Evolutionary conservation across 2,888 invertebrate genomes (phyloP).

Genomic region (Latheticus oryzae): DNA sequence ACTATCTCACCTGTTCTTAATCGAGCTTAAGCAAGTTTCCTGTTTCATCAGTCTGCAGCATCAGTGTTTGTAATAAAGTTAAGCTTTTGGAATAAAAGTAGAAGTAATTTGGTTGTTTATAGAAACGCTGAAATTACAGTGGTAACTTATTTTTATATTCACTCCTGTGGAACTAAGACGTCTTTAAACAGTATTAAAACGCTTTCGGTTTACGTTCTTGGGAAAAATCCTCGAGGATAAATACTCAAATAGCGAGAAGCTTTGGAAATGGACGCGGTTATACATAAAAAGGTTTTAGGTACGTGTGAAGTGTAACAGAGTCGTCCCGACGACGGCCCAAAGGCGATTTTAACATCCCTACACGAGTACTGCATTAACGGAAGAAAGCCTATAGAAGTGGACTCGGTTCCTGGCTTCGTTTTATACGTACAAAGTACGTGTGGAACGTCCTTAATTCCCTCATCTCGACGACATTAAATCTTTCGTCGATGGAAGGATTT

Average conservation of each 20-base stretch:
- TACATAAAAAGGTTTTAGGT: slow-evolving; percentile 56
- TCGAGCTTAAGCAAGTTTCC: background rate
- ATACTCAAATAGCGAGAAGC: slow-evolving; percentile 32
- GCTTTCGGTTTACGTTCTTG: slow-evolving; percentile 14
- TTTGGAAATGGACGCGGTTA: slow-evolving; percentile 39
- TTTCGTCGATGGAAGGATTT: slow-evolving; percentile 21
- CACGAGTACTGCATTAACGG: slow-evolving; percentile 66
- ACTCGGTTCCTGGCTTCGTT: slow-evolving; percentile 45
- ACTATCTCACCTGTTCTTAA: background rate
- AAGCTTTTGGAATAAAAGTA: background rate
- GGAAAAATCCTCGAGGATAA: slow-evolving; percentile 32
- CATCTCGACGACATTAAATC: slow-evolving; percentile 28
- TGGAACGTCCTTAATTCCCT: slow-evolving; percentile 45
- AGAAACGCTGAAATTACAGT: background rate
- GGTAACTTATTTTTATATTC: slow-evolving; percentile 22
- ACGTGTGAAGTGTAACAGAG: slow-evolving; percentile 56
- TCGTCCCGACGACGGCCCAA: slow-evolving; percentile 61
- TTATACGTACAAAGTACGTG: slow-evolving; percentile 50
- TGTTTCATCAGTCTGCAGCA: background rate
- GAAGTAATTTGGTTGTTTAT: background rate
- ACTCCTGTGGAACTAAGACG: slow-evolving; percentile 19
- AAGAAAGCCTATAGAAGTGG: slow-evolving; percentile 60
- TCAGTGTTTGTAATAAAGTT: too few species aligned
- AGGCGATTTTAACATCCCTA: slow-evolving; percentile 65
- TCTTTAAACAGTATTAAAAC: slow-evolving; percentile 31